Percentiles rank a stretch among this genome's conserved stretches.
phyloP scores from a whole-genome alignment of 2,888 invertebrate genomes.

The Tinea trinotella region DNA sequence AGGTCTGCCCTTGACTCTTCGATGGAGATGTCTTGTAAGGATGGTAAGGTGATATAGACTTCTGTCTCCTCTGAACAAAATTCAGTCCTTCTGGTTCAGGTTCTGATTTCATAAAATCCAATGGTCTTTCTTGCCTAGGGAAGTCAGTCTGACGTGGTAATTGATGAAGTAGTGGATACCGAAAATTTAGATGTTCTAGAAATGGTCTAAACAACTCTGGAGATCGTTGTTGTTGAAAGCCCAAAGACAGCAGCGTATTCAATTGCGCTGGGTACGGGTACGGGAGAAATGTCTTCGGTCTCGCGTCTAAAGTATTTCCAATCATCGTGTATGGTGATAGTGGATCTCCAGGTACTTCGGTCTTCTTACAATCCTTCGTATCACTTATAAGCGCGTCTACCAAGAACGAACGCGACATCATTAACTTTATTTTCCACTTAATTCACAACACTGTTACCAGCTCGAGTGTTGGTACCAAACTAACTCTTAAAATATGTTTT shows the following conservation, averaged over 20 bases:
- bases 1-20: conserved; percentile 55
- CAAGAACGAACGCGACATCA: conserved; percentile 88
- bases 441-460: conserved; percentile 28
- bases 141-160: conserved; percentile 49
- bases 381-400: conserved; percentile 85
- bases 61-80: conserved; percentile 42
- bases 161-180: conserved; percentile 55
- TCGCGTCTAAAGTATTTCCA: conserved; percentile 43
- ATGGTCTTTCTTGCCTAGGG: conserved; percentile 36
- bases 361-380: conserved; percentile 62
- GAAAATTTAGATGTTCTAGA: conserved; percentile 55
- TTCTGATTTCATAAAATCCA: conserved; percentile 42
- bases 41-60: conserved; percentile 59
- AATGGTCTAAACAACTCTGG: conserved; percentile 65
- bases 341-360: conserved; percentile 51
- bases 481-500: conserved; percentile 45
- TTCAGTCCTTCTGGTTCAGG: conserved; percentile 43
- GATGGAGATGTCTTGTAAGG: conserved; percentile 46
- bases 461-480: conserved; percentile 42
- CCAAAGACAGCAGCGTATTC: conserved; percentile 76
- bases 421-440: no score
- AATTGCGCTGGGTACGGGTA: conserved; percentile 76
- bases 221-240: conserved; percentile 71
- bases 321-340: conserved; percentile 51
- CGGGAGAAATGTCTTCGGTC: conserved; percentile 69